Evolutionary conservation across 2,797 vertebrate species (phyloP).

Genomic region (Smutsia temminckii): DNA sequence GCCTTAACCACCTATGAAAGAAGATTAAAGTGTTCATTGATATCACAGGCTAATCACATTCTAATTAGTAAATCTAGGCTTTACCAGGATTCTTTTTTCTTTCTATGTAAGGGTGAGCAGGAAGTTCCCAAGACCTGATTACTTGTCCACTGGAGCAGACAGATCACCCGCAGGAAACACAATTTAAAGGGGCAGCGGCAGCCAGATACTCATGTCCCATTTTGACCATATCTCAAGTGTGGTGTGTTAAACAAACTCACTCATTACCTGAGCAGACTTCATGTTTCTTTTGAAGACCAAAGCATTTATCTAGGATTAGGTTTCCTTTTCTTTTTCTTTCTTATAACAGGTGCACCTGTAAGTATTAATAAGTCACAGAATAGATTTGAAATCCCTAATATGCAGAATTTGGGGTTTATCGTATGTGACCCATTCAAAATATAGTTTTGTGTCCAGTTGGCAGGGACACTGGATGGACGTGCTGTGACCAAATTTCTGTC

Average conservation of each 20-base stretch:
- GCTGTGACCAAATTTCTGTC: background rate
- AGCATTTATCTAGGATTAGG: background rate
- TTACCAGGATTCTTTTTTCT: background rate
- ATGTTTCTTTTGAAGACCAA: background rate
- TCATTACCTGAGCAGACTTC: background rate
- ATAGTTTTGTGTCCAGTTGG: background rate
- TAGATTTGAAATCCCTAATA: background rate
- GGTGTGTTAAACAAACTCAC: rapidly evolving
- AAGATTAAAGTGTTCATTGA: background rate
- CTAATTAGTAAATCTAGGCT: background rate
- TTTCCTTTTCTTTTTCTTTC: background rate
- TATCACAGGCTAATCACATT: background rate
- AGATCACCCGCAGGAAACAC: background rate
- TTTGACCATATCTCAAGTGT: background rate
- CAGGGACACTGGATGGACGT: background rate
- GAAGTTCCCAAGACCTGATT: background rate
- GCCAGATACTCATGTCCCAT: rapidly evolving
- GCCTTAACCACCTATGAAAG: background rate
- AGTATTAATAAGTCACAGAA: background rate
- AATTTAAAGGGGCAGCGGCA: background rate
- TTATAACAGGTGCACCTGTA: background rate
- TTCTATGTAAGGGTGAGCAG: background rate
- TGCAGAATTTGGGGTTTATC: background rate
- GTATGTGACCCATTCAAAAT: background rate
- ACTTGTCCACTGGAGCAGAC: background rate